Percentiles rank a stretch among this genome's conserved stretches.
Evolutionary conservation across 2,113 vertebrate species (phyloP).

Genomic region (Chaetodon trifascialis): DNA sequence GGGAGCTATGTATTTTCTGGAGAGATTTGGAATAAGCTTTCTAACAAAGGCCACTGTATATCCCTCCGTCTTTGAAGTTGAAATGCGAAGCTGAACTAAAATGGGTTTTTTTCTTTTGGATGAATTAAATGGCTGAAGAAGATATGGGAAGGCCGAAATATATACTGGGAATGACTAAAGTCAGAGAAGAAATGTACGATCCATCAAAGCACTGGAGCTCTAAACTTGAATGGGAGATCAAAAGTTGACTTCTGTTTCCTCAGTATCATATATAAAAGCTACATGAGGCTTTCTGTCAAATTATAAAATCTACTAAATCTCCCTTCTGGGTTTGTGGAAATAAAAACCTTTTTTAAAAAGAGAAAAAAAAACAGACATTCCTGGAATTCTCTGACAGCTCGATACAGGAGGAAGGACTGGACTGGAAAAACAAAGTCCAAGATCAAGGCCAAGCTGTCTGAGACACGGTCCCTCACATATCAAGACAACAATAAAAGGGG

Average conservation of each 20-base stretch:
- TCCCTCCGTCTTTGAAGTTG: conserved; percentile 30
- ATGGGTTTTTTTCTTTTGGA: conserved; percentile 31
- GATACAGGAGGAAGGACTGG: conserved; percentile 89
- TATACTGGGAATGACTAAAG: conserved; percentile 35
- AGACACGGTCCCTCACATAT: conserved; percentile 88
- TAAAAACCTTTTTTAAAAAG: conserved; percentile 79
- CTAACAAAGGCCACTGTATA: conserved; percentile 45
- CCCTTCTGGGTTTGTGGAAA: conserved; percentile 76
- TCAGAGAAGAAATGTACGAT: conserved; percentile 35
- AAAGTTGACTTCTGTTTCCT: conserved; percentile 45
- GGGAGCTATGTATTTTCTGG: conserved; percentile 54
- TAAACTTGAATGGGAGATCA: conserved; percentile 15
- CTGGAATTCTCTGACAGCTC: conserved; percentile 92
- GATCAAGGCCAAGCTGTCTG: conserved; percentile 91
- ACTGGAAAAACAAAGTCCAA: conserved; percentile 91
- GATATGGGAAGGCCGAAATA: conserved; percentile 14
- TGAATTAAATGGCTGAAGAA: conserved; percentile 21
- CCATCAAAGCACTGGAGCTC: conserved; percentile 36
- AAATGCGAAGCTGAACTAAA: conserved; percentile 44
- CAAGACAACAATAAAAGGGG: conserved; percentile 81
- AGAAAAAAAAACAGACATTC: conserved; percentile 90
- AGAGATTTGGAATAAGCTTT: conserved; percentile 30
- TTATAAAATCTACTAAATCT: conserved; percentile 69
- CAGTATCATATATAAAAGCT: conserved; percentile 43
- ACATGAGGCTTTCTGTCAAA: conserved; percentile 46